Percentiles rank a stretch among this genome's conserved stretches.
Evolutionary conservation across 2,888 invertebrate genomes (phyloP).

Genomic region (Stratiomys singularior): DNA sequence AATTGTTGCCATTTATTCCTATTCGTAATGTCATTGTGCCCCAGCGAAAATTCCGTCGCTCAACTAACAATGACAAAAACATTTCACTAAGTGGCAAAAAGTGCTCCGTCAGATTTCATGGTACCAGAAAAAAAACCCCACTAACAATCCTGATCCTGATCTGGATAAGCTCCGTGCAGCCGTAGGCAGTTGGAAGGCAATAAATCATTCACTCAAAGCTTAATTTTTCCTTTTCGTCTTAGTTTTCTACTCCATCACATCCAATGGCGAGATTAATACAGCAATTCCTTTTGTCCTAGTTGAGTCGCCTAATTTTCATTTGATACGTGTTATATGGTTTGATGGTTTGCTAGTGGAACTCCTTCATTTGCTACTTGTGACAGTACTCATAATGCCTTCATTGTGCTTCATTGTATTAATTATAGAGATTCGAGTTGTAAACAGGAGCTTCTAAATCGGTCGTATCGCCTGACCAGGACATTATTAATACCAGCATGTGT

Average conservation of each 20-base stretch:
- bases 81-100: constrained; percentile 38
- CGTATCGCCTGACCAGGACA: constrained; percentile 7
- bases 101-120: constrained; percentile 10
- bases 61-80: constrained; percentile 22
- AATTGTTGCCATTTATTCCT: constrained; percentile 21
- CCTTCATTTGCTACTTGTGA: constrained; percentile 10
- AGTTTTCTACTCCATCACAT: background rate
- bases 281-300: constrained; percentile 28
- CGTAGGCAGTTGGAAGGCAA: constrained; percentile 21
- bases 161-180: constrained; percentile 26
- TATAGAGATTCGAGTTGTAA: background rate
- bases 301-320: constrained; percentile 34
- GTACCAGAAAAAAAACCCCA: constrained; percentile 2
- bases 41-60: constrained; percentile 14
- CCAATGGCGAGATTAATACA: constrained; percentile 16
- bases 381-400: background rate
- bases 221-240: background rate
- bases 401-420: constrained; percentile 20
- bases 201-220: constrained; percentile 35
- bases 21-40: constrained; percentile 6
- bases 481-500: constrained; percentile 20
- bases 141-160: constrained; percentile 24
- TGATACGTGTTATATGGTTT: constrained; percentile 27
- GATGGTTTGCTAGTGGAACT: background rate
- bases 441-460: constrained; percentile 12